Evolutionary conservation across 2,888 invertebrate genomes (phyloP).

Genomic region (Troglohyphantes excavatus): DNA sequence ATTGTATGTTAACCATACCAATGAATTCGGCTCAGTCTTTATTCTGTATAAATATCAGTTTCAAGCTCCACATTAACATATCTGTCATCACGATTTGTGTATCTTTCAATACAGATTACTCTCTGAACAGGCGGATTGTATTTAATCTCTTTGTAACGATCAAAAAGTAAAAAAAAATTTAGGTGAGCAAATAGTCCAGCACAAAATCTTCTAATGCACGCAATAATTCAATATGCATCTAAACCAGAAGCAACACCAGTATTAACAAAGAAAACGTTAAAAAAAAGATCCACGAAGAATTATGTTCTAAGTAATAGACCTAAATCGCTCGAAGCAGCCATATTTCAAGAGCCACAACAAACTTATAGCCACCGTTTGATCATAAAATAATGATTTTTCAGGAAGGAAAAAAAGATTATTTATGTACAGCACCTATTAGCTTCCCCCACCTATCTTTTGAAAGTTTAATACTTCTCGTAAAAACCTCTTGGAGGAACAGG

Average conservation of each 20-base stretch:
- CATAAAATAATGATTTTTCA: conserved; percentile 78
- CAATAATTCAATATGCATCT: conserved; percentile 55
- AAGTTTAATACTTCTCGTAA: conserved; percentile 77
- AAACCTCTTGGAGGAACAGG: conserved; percentile 69
- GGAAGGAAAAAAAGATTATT: conserved; percentile 49
- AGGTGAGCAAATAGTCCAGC: conserved; percentile 24
- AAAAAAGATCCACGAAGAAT: conserved; percentile 28
- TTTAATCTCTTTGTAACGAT: conserved; percentile 35
- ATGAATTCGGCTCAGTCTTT: too few relatives aligned
- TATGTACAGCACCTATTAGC: conserved; percentile 69
- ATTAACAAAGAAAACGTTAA: conserved; percentile 17
- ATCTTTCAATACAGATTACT: conserved; percentile 14
- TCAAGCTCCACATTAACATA: conserved; percentile 21
- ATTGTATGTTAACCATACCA: too few relatives aligned
- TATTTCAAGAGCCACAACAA: conserved; percentile 52
- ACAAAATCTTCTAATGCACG: conserved; percentile 45
- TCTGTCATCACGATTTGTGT: conserved; percentile 3
- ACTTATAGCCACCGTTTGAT: conserved; percentile 63
- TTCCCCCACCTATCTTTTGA: conserved; percentile 73
- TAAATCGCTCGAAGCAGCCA: conserved; percentile 43
- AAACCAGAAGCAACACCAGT: conserved; percentile 24
- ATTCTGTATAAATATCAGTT: not conserved
- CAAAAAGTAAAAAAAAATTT: conserved; percentile 13
- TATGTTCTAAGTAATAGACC: conserved; percentile 59
- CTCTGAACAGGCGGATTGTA: not conserved